Evolutionary conservation across 2,113 vertebrate species (phyloP).

Genomic region (Lophochroa leadbeateri): DNA sequence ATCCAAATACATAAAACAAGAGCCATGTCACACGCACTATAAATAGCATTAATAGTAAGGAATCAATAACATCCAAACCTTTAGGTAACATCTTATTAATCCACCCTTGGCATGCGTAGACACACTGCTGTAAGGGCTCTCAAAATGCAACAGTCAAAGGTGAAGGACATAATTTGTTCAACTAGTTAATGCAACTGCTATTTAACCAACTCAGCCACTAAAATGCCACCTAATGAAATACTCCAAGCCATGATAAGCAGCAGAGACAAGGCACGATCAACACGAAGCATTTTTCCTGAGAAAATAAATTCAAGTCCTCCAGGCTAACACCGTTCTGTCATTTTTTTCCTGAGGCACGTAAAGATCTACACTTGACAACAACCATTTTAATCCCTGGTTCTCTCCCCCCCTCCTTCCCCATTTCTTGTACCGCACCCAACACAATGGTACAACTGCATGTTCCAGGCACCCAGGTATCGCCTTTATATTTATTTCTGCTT

Average conservation of each 20-base stretch:
- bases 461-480: not conserved
- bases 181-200: conserved; percentile 44
- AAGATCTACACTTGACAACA: conserved; percentile 33
- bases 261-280: not conserved
- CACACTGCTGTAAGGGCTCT: conserved; percentile 18
- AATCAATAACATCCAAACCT: conserved; percentile 58
- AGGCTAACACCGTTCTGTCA: not conserved
- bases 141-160: not conserved
- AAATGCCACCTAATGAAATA: conserved; percentile 43
- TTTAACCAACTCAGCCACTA: conserved; percentile 28
- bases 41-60: conserved; percentile 53
- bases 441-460: conserved; percentile 40
- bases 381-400: conserved; percentile 37
- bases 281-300: not conserved
- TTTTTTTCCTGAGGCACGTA: not conserved
- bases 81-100: conserved; percentile 51
- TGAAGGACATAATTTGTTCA: conserved; percentile 48
- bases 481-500: conserved; percentile 11
- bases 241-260: not conserved
- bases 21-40: conserved; percentile 10
- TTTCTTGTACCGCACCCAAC: conserved; percentile 56
- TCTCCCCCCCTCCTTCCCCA: not conserved
- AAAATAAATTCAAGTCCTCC: not conserved
- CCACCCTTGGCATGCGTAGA: not conserved
- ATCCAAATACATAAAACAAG: conserved; percentile 31